A percentile compares a stretch with the other conserved stretches of the same genome.
Conservation (phyloP, 2,888 invertebrate genomes). For the Scaptomyza reducta region DNA sequence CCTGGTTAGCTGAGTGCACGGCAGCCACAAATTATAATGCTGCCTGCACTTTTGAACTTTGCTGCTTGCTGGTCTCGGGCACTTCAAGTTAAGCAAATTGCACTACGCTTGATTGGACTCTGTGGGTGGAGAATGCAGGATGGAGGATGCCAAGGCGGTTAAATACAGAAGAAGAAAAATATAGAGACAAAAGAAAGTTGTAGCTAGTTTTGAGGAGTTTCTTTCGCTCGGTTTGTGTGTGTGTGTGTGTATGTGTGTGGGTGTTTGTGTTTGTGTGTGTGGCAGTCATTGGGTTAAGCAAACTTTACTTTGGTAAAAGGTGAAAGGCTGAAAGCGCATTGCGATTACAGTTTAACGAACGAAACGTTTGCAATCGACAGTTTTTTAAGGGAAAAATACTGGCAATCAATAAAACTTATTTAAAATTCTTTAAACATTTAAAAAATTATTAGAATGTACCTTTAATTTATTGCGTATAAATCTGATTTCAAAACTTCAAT, state of each 20-base stretch:
- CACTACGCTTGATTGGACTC: constrained; percentile 65
- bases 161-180: not conserved
- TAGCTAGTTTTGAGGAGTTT: constrained; percentile 55
- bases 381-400: constrained; percentile 2
- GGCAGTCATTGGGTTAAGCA: constrained; percentile 53
- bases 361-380: constrained; percentile 22
- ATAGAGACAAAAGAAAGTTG: constrained; percentile 65
- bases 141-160: not conserved
- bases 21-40: constrained; percentile 76
- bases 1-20: constrained; percentile 64
- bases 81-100: constrained; percentile 68
- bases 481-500: no score
- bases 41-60: constrained; percentile 76
- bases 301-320: constrained; percentile 32
- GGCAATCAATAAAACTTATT: no score
- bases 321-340: constrained; percentile 42
- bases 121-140: constrained; percentile 9
- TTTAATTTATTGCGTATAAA: no score
- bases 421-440: no score
- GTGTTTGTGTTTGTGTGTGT: constrained; percentile 21
- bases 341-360: constrained; percentile 14
- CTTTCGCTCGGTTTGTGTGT: constrained; percentile 9
- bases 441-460: no score
- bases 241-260: not conserved
- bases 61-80: constrained; percentile 41